phyloP scores from a whole-genome alignment of 2,797 vertebrate genomes.

The Neosalanx taihuensis region DNA sequence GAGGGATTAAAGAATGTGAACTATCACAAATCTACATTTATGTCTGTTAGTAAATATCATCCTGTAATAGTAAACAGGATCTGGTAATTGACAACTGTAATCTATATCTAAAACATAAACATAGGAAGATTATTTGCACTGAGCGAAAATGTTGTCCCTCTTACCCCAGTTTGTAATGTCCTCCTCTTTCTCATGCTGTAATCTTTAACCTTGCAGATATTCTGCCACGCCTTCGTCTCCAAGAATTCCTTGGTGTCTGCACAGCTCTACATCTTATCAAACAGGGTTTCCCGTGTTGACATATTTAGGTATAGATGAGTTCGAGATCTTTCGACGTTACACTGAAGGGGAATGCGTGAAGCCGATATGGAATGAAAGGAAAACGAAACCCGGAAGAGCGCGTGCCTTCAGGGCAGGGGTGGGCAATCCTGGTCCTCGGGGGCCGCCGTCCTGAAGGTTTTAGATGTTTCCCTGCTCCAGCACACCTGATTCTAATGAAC shows the following conservation, averaged over 20 bases:
- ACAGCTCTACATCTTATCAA: conserved; percentile 23
- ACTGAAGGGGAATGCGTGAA: conserved; percentile 36
- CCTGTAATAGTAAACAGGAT: not conserved
- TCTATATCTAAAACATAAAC: not conserved
- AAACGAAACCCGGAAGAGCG: conserved; percentile 13
- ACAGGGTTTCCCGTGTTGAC: not conserved
- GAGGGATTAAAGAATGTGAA: not conserved
- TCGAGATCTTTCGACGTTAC: not conserved
- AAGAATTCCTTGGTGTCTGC: not conserved
- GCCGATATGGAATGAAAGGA: conserved; percentile 27
- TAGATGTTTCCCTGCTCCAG: no score
- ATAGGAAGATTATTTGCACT: not conserved
- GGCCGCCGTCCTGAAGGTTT: no score
- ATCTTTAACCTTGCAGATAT: not conserved
- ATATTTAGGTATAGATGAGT: conserved; percentile 2
- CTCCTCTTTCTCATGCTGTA: not conserved
- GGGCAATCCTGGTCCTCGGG: no score
- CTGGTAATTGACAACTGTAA: not conserved
- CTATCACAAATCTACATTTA: not conserved
- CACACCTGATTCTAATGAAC: no score
- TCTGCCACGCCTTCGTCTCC: not conserved
- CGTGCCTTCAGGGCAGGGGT: no score
- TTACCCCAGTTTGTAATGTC: not conserved
- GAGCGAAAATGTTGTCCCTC: not conserved
- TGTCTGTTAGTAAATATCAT: not conserved